Base-by-base conservation (phyloP, 2,113 vertebrate genomes). In the Leptocoma aspasia region DNA sequence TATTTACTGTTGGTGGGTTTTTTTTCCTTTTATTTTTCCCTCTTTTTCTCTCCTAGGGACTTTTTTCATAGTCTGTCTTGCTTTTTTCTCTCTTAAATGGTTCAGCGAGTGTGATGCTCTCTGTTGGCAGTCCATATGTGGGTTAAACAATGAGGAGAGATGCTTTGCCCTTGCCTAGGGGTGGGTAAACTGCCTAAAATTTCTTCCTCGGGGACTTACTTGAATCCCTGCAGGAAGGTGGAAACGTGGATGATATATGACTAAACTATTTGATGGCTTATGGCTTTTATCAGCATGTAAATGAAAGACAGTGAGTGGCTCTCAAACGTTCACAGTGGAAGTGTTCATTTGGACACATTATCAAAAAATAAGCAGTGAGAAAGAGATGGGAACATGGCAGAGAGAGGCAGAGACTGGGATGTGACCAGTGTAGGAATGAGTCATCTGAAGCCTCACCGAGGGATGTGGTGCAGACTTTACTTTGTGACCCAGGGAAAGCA, bases 261-360 rank as follows among this genome's bases (percentile, higher is more conserved):
- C 78, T 80, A 54, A 47, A 21, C 52, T 77, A 88, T 95, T 94
- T 95, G 87, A 93, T 59, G 93, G 82, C n/a, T 82, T 86, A 73
- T 80, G 78, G 50, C 66, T 94, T 91, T 79, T 80, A 92, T 90
- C 82, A 88, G 71, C 42, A 90, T 77, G 68, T 27, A 91, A 93
- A 95, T 91, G 68, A 70, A 69, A 91, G 87, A 50, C 16, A 17
- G 66, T 5, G 2, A 92, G 54, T 63, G 63, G 12, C 15, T 92
- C 41, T 68, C 54, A 84, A 69, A 87, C 1, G 0, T 50, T 82
- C 57, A 59, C 39, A 37, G 50, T 63, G 54, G 12, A 90, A 77
- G 50, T 26, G 30, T 63, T 93, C 63, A 66, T 92, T 86, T 92
- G 79, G 68, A 61, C 75, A 76, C 39, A 44, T 80, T 85, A 77